These are phyloP conservation scores for Ganaspis brasiliensis DNA, from an alignment of 2,888 invertebrate species.

Conservation along the genomic window DNA sequence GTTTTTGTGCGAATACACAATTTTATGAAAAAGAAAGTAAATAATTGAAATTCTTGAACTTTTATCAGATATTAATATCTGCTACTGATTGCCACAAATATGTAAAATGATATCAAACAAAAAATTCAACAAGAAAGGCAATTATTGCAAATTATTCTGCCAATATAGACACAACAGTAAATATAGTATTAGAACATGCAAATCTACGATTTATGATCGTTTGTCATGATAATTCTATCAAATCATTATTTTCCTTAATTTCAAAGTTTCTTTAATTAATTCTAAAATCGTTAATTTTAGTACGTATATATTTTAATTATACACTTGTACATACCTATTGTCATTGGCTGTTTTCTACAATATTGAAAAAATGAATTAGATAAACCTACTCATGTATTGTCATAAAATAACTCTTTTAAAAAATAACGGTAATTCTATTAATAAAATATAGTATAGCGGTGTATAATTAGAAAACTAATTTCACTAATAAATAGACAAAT, in stretches of 20 bases:
- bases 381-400: background rate
- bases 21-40: constrained; percentile 17
- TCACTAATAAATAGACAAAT: background rate
- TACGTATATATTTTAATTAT: background rate
- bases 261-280: background rate
- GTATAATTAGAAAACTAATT: constrained; percentile 1
- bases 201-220: too few relatives aligned
- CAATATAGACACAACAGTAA: too few relatives aligned
- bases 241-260: background rate
- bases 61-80: background rate
- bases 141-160: too few relatives aligned
- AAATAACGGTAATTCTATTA: background rate
- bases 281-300: background rate
- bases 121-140: background rate
- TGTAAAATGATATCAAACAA: background rate
- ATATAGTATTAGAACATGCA: too few relatives aligned
- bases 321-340: background rate
- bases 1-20: constrained; percentile 49
- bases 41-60: background rate
- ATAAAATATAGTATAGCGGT: background rate
- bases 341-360: background rate
- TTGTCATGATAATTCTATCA: too few relatives aligned
- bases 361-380: background rate
- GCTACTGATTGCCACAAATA: background rate
- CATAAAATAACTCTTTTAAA: background rate